Conservation (phyloP, 1,140 invertebrate genomes). For the Drosophila teissieri region DNA sequence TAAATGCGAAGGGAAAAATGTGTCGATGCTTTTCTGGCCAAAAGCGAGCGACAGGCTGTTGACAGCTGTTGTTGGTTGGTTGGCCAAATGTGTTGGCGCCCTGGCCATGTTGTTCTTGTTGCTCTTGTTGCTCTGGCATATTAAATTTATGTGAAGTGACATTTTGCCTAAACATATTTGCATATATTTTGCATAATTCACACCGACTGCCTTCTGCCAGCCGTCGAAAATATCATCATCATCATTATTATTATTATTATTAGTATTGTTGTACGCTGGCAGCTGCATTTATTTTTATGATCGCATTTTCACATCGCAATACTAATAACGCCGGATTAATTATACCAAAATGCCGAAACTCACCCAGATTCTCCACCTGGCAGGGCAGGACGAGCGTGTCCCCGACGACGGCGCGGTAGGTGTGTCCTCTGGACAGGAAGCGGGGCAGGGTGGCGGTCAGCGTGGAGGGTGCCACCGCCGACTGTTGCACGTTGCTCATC, state of each 20-base stretch:
- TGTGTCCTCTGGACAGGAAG: constrained; percentile 90
- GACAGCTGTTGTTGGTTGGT: constrained; percentile 67
- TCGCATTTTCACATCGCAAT: constrained; percentile 65
- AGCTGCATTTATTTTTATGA: constrained; percentile 39
- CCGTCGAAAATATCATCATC: constrained; percentile 36
- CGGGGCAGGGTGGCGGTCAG: constrained; percentile 85
- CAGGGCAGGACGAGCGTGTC: constrained; percentile 90
- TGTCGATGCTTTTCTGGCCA: constrained; percentile 31
- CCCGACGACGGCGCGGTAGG: constrained; percentile 89
- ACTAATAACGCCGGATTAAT: constrained; percentile 64
- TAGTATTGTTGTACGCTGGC: background rate
- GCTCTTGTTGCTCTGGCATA: constrained; percentile 54
- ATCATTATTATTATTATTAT: constrained; percentile 23
- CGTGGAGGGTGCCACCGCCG: constrained; percentile 53
- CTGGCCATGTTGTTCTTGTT: background rate
- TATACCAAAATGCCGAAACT: constrained; percentile 80
- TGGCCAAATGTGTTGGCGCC: constrained; percentile 46
- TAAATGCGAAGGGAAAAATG: constrained; percentile 65
- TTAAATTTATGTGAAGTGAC: constrained; percentile 76
- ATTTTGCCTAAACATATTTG: constrained; percentile 74
- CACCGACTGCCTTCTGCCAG: background rate
- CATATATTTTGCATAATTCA: constrained; percentile 71
- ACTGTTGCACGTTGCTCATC: constrained; percentile 65
- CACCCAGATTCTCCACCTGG: constrained; percentile 91
- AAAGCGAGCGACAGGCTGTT: constrained; percentile 60